Evolutionary conservation across 2,888 invertebrate genomes (phyloP).

Genomic region (Dynastes maya): DNA sequence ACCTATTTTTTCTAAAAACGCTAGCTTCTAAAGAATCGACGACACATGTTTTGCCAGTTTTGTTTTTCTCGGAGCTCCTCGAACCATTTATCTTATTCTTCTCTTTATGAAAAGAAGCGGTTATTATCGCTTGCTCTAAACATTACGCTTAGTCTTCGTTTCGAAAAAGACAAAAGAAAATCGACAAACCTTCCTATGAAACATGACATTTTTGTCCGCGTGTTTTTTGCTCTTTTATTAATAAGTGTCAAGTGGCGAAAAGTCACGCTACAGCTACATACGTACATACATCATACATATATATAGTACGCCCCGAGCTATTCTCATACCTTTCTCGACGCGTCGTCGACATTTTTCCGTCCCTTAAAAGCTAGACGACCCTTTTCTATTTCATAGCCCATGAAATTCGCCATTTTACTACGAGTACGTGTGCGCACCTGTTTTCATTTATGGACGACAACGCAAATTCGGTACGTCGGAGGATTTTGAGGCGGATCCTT

Average conservation of each 20-base stretch:
- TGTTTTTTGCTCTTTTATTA: slow-evolving; percentile 40
- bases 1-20: too few relatives aligned
- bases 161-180: not conserved
- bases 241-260: slow-evolving; percentile 41
- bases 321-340: slow-evolving; percentile 29
- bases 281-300: too few relatives aligned
- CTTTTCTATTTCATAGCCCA: slow-evolving; percentile 37
- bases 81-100: too few relatives aligned
- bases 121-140: too few relatives aligned
- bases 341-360: slow-evolving; percentile 28
- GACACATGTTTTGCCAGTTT: too few relatives aligned
- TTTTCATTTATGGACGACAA: slow-evolving; percentile 3
- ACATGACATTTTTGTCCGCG: slow-evolving; percentile 32
- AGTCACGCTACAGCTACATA: slow-evolving; percentile 39
- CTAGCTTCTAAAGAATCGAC: too few relatives aligned
- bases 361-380: slow-evolving; percentile 27
- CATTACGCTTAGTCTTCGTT: not conserved
- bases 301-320: not conserved
- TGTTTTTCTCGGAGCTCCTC: too few relatives aligned
- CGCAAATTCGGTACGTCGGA: not conserved
- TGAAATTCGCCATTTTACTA: slow-evolving; percentile 40
- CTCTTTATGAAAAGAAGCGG: too few relatives aligned
- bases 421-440: slow-evolving; percentile 22
- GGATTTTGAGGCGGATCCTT: not conserved
- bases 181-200: slow-evolving; percentile 28